Conservation (phyloP, 35 echinoderm and acorn worm species). For the Lytechinus pictus region DNA sequence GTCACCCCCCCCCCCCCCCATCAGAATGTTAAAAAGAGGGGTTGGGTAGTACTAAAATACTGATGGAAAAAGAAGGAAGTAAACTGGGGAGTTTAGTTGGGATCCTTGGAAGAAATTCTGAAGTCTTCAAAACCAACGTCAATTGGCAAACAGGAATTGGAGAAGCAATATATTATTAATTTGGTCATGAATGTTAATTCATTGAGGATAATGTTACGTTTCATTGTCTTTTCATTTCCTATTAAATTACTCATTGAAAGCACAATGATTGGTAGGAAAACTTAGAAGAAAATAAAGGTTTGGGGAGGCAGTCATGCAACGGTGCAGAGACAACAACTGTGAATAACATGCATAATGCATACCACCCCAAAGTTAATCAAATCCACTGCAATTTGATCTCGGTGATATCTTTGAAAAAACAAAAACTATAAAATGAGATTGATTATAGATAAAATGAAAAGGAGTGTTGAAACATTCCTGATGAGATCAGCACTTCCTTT, state of each 20-base stretch:
- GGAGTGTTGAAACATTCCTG: neutral
- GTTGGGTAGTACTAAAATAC: too few relatives aligned
- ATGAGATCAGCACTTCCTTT: neutral
- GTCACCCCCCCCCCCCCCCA: too few relatives aligned
- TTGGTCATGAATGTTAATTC: too few relatives aligned
- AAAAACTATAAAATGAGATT: neutral
- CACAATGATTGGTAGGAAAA: neutral
- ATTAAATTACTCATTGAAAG: neutral
- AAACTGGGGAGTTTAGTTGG: too few relatives aligned
- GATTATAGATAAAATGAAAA: neutral
- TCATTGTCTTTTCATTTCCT: too few relatives aligned
- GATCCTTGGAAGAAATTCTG: too few relatives aligned
- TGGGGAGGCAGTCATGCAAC: neutral
- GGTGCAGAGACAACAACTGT: neutral
- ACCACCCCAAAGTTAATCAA: neutral
- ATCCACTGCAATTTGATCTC: neutral
- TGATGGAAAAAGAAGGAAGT: too few relatives aligned
- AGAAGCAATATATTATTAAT: too few relatives aligned
- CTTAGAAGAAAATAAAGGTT: neutral
- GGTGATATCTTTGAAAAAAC: neutral
- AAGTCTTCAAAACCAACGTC: too few relatives aligned
- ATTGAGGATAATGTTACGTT: too few relatives aligned
- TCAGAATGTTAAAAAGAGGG: too few relatives aligned
- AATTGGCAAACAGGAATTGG: too few relatives aligned
- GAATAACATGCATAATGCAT: neutral